Base-by-base conservation (phyloP, 2,888 invertebrate genomes). In the Saturnia japonica region DNA sequence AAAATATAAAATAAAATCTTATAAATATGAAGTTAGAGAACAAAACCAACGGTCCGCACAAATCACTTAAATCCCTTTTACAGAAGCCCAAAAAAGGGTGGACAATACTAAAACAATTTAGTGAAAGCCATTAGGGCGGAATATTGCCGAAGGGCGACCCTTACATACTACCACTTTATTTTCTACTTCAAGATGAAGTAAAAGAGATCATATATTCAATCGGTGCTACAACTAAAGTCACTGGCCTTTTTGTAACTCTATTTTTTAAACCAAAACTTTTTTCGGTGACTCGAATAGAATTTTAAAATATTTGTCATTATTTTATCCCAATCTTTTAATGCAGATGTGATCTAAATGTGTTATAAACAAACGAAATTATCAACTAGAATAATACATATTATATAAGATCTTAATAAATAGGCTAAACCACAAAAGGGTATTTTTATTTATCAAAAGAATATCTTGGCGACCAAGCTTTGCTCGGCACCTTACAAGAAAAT, bases 51-150 rank as follows among this genome's bases (percentile, higher is more conserved):
- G 0, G 34, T 14, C 64, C 8, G 14, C 64, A 40, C 64, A 64
- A 40, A 64, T 40, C 40, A 64, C 64, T 40, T 19, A 64, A 64
- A 64, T 64, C 40, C 62, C 22, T 40, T 64, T 40, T 40, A 19
- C 64, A 64, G n/a, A 19, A 34, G 34, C 34, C 64, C 64, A 2
- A 64, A n/a, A 64, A 28, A 60, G 64, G 22, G 19, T 40, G 64
- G 64, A 64, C 34, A 40, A 64, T 64, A 64, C 64, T 68, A 68
- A 71, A 71, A 71, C 71, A 71, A 71, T 71, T 71, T 47, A 68
- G 64, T 54, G 68, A 62, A 71, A 71, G 68, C 68, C 71, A 68
- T 71, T 71, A 51, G 28, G 71, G 45, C 45, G 57, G 28, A 68
- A 68, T 68, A 60, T 71, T 64, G 68, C 70, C 42, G 40, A 40